Evolutionary conservation across 2,113 vertebrate genomes (phyloP).

Genomic region (Meleagris gallopavo): DNA sequence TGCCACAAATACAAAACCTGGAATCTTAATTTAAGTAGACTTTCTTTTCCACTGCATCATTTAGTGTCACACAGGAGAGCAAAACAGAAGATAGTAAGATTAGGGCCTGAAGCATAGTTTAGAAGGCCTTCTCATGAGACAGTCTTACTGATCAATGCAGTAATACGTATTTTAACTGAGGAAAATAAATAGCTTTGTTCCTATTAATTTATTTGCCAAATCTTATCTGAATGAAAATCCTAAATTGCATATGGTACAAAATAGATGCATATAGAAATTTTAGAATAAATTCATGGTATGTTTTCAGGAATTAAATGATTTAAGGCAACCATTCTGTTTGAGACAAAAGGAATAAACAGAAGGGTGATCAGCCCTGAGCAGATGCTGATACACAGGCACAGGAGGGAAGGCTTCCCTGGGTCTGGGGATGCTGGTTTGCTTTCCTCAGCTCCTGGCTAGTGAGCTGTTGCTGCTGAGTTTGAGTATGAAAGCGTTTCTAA

Average conservation of each 20-base stretch:
- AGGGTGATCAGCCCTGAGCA: accelerated
- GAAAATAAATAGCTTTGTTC: neutral
- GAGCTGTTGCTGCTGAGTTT: neutral
- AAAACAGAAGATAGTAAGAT: neutral
- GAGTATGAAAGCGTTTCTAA: neutral
- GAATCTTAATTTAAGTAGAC: neutral
- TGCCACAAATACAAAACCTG: neutral
- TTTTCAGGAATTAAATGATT: neutral
- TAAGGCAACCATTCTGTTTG: neutral
- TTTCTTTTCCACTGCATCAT: neutral
- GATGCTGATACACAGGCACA: neutral
- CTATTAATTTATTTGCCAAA: neutral
- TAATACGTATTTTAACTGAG: neutral
- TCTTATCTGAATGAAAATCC: neutral
- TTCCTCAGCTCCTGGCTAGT: neutral
- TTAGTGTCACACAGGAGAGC: neutral
- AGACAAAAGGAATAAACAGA: neutral
- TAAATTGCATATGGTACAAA: neutral
- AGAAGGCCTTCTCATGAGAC: neutral
- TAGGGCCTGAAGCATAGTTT: neutral
- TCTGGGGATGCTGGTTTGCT: accelerated
- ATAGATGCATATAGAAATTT: neutral
- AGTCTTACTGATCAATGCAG: neutral
- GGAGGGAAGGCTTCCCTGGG: neutral
- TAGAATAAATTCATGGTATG: neutral